Evolutionary conservation across 2,113 vertebrate species (phyloP), one percentile per base, ranked within the genome.

Genomic region (Mungos mungo): DNA sequence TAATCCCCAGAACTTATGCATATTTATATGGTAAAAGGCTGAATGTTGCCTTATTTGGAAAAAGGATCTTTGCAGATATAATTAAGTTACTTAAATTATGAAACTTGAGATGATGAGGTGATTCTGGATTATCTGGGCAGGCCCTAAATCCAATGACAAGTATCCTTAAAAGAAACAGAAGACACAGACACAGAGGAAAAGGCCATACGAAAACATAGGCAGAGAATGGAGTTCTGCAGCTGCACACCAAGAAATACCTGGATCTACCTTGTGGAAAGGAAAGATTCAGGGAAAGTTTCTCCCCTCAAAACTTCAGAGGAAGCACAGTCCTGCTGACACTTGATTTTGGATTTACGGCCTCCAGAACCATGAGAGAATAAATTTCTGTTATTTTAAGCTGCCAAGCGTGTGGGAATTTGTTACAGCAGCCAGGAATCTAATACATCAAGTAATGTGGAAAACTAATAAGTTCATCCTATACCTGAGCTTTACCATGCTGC

Each of bases 321-420:
- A 77, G 35, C 12, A 13, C 15, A 29, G 45, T 27, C 21, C 45
- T 74, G 14, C 7, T 8, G 3, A 76, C 3, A 81, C 50, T 77
- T 88, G 33, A 88, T 33, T 77, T 87, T 29, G 19, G 65, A 94
- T 57, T 85, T 88, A 52, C 10, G 57, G 33, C 38, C 18, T 86
- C 74, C 52, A 63, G 50, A 91, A 83, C 14, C 16, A 14, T 41
- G 23, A 93, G 10, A 95, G 13, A 93, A 90, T 85, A 72, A 54
- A 82, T 31, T 87, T 41, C 45, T 83, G 25, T 74, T 88, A 25
- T 83, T 93, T 87, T 82, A 95, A 93, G 35, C 57, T n/a, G 82
- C 38, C 41, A n/a, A 69, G 21, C 80, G 2, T 80, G 11, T 80
- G 18, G 31, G 38, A 35, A 68, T 83, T 93, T 93, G 35, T 83